These are phyloP conservation scores for Drosophila nigromelanica DNA, from an alignment of 1,140 invertebrate genomes.

Conservation along the genomic window DNA sequence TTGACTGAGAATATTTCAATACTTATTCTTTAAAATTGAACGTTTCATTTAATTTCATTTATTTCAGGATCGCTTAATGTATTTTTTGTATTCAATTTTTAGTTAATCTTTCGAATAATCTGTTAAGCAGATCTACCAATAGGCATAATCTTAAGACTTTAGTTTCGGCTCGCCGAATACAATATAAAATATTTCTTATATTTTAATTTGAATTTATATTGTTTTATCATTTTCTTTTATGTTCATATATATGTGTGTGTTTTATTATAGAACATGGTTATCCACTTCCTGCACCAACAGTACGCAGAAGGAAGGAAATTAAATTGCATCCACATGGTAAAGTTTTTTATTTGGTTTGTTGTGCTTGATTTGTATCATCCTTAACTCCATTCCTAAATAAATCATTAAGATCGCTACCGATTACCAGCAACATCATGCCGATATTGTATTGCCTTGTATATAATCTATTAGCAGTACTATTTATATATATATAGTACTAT, in stretches of 20 bases:
- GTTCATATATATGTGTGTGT: slow-evolving; percentile 29
- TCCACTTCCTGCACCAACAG: slow-evolving; percentile 82
- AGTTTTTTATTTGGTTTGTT: slow-evolving; percentile 62
- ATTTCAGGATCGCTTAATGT: too few relatives aligned
- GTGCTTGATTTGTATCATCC: slow-evolving; percentile 57
- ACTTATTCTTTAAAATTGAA: too few relatives aligned
- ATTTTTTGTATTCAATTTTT: too few relatives aligned
- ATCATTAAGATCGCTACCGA: slow-evolving; percentile 6
- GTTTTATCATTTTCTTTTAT: slow-evolving; percentile 41
- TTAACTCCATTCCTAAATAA: background rate
- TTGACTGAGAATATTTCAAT: too few relatives aligned
- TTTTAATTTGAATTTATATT: slow-evolving; percentile 37
- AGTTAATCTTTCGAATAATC: background rate
- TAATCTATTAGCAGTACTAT: slow-evolving; percentile 32
- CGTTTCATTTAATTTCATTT: too few relatives aligned
- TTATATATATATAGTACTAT: slow-evolving; percentile 34
- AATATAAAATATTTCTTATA: slow-evolving; percentile 18
- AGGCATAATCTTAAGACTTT: too few relatives aligned
- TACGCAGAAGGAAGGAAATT: slow-evolving; percentile 83
- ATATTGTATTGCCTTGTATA: slow-evolving; percentile 36
- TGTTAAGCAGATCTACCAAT: background rate
- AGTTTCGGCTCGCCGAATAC: slow-evolving; percentile 31
- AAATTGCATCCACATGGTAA: slow-evolving; percentile 84
- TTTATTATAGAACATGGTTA: slow-evolving; percentile 82
- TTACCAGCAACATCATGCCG: slow-evolving; percentile 19